These are phyloP conservation scores for Geothlypis trichas DNA, from an alignment of 2,113 vertebrate species.

Conservation along the genomic window DNA sequence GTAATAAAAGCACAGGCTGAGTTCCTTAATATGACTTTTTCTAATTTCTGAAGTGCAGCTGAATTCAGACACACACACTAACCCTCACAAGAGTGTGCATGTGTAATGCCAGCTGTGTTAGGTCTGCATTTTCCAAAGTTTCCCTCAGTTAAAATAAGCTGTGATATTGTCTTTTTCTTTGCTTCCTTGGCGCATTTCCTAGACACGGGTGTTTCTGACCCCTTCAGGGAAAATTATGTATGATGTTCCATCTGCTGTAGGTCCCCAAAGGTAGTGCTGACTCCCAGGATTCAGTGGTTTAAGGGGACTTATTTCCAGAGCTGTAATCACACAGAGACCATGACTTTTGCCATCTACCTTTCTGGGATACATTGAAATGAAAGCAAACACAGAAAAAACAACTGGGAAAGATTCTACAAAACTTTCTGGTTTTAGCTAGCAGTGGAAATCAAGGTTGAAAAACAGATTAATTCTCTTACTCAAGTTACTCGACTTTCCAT, in stretches of 20 bases:
- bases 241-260: slow-evolving; percentile 12
- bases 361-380: background rate
- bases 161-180: background rate
- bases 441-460: background rate
- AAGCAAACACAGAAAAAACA: background rate
- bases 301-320: background rate
- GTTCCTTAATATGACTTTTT: background rate
- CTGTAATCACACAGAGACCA: background rate
- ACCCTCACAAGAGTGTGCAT: rapidly evolving
- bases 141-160: background rate
- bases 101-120: background rate
- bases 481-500: background rate
- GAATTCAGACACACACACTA: background rate
- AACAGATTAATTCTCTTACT: background rate
- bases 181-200: background rate
- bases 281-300: background rate
- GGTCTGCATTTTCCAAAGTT: background rate
- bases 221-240: background rate
- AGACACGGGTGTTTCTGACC: slow-evolving; percentile 35
- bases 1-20: background rate
- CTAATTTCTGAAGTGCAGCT: background rate
- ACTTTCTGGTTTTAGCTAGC: background rate
- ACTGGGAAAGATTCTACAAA: background rate
- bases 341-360: background rate
- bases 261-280: background rate